Percentiles rank a stretch among this genome's conserved stretches.
Evolutionary conservation across 2,113 vertebrate species (phyloP).

Genomic region (Phocoena phocoena): DNA sequence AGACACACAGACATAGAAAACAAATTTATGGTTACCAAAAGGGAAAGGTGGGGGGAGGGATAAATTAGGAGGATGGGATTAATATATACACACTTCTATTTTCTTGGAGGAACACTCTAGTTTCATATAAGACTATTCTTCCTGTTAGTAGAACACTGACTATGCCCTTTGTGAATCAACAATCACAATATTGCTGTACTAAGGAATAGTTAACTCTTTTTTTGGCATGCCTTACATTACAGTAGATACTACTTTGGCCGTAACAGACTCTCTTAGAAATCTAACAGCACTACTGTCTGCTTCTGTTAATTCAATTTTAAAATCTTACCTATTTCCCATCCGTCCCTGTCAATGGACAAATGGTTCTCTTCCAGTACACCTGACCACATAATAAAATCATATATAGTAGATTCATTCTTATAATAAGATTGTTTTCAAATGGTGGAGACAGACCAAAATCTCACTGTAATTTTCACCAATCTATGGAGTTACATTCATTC

Average conservation of each 20-base stretch:
- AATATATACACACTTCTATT: not conserved
- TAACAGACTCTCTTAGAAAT: not conserved
- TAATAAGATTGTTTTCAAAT: slow-evolving; percentile 31
- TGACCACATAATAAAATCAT: not conserved
- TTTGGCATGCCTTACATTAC: not conserved
- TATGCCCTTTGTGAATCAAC: not conserved
- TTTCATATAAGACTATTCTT: not conserved
- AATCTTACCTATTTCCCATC: not conserved
- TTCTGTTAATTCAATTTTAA: not conserved
- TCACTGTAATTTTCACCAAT: slow-evolving; percentile 6
- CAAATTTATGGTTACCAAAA: not conserved
- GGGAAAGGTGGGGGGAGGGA: not conserved
- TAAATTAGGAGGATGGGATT: not conserved
- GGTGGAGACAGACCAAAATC: not conserved
- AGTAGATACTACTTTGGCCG: fast-evolving
- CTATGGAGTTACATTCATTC: not conserved
- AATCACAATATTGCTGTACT: not conserved
- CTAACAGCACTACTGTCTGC: not conserved
- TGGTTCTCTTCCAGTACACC: not conserved
- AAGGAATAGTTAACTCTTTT: not conserved
- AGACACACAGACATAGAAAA: not conserved
- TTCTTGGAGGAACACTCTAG: not conserved
- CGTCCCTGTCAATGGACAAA: not conserved
- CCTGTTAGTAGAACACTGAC: not conserved
- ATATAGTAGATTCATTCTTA: not conserved